A percentile compares a stretch with the other conserved stretches of the same genome.
These are phyloP conservation scores for Conops quadrifasciatus DNA, from an alignment of 2,888 invertebrate species.

Conservation along the genomic window DNA sequence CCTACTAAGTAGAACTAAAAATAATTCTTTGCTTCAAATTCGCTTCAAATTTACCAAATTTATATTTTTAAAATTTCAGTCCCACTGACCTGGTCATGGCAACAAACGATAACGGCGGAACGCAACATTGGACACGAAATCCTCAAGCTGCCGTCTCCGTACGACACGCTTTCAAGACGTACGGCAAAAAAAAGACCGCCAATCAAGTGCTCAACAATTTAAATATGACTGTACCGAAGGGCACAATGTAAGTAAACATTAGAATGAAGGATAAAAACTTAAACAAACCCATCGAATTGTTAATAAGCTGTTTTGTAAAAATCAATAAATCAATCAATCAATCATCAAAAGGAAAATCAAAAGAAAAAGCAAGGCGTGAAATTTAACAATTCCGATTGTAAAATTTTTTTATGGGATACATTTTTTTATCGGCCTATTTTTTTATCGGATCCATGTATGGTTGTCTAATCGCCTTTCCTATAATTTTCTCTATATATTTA, in stretches of 20 bases:
- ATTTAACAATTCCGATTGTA: too few species aligned
- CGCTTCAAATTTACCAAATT: too few species aligned
- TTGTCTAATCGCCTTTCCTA: too few species aligned
- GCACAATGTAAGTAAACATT: constrained; percentile 83
- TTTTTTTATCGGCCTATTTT: too few species aligned
- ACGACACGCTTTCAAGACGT: constrained; percentile 87
- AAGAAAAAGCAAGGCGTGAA: neutral
- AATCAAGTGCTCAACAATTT: constrained; percentile 88
- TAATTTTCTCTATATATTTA: too few species aligned
- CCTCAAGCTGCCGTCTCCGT: constrained; percentile 86
- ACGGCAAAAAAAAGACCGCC: constrained; percentile 86
- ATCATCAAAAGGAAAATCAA: constrained; percentile 1
- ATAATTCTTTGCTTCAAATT: too few species aligned
- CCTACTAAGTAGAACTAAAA: too few species aligned
- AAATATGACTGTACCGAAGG: constrained; percentile 93
- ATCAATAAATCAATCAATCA: neutral
- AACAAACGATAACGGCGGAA: constrained; percentile 63
- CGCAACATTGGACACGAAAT: constrained; percentile 71
- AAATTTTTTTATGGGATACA: too few species aligned
- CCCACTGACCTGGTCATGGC: constrained; percentile 62
- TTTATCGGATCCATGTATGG: too few species aligned
- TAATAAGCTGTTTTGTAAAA: neutral
- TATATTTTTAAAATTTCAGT: constrained; percentile 50
- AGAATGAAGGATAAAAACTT: constrained; percentile 44
- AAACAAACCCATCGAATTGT: neutral